phyloP scores from a whole-genome alignment of 2,113 vertebrate species.

The Porphyrio hochstetteri region DNA sequence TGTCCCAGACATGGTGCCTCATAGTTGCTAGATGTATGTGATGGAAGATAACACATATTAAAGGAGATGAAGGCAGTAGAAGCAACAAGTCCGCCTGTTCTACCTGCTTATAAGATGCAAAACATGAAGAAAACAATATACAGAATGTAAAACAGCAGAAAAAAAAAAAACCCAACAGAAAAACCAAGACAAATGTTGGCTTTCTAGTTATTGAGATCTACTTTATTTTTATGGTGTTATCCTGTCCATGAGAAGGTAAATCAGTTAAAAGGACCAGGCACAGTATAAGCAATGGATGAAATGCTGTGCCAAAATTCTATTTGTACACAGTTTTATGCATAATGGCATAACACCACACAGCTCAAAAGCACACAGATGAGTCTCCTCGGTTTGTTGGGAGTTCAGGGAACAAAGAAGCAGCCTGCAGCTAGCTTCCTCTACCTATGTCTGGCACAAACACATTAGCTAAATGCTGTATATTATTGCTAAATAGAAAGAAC shows the following conservation, averaged over 20 bases:
- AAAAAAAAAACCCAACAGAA: too few relatives aligned
- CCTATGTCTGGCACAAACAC: constrained; percentile 11
- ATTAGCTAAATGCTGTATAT: not conserved
- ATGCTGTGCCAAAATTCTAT: not conserved
- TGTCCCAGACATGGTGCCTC: not conserved
- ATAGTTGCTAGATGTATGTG: not conserved
- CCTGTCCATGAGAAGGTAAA: not conserved
- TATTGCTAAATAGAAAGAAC: constrained; percentile 2
- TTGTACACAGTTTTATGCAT: not conserved
- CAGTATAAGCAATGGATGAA: not conserved
- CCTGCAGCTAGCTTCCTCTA: constrained; percentile 5
- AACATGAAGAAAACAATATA: not conserved
- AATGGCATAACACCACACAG: not conserved
- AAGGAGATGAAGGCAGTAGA: not conserved
- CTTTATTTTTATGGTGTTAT: not conserved
- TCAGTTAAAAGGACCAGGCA: not conserved
- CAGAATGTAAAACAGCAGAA: not conserved
- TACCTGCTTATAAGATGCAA: not conserved
- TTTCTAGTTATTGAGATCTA: not conserved
- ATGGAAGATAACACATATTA: not conserved
- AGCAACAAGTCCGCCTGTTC: not conserved
- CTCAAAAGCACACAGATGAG: constrained; percentile 5
- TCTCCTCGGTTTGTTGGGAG: not conserved
- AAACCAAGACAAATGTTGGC: not conserved
- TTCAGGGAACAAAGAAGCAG: constrained; percentile 1